Conservation (phyloP, 2,888 invertebrate species). For the Apamea epomidion region DNA sequence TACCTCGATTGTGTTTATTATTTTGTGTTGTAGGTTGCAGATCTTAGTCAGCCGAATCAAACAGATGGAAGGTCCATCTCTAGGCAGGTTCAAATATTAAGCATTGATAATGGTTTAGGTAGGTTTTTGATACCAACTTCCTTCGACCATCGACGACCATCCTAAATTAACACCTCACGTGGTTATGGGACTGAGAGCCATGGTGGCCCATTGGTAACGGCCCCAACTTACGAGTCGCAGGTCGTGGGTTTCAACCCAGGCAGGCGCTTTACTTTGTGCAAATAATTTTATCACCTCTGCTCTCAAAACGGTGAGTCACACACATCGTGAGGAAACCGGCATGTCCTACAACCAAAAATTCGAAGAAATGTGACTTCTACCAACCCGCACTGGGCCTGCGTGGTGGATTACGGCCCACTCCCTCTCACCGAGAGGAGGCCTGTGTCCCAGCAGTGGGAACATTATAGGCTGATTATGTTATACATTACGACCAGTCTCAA, state of each 20-base stretch:
- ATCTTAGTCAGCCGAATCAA: neutral
- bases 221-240: neutral
- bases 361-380: neutral
- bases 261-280: no score
- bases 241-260: neutral
- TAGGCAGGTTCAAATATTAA: neutral
- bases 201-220: neutral
- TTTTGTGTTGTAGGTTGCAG: conserved; percentile 3
- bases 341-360: neutral
- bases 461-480: neutral
- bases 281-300: no score
- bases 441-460: neutral
- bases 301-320: no score
- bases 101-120: neutral
- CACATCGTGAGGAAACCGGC: neutral
- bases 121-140: neutral
- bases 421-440: neutral
- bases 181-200: neutral
- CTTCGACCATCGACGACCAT: neutral
- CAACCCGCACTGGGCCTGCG: neutral
- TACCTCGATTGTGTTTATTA: conserved; percentile 16
- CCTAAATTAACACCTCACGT: neutral
- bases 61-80: neutral
- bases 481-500: neutral
- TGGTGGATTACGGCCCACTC: neutral